Base-by-base conservation (phyloP, 2,888 invertebrate genomes). In the Lasioglossum marginatum region DNA sequence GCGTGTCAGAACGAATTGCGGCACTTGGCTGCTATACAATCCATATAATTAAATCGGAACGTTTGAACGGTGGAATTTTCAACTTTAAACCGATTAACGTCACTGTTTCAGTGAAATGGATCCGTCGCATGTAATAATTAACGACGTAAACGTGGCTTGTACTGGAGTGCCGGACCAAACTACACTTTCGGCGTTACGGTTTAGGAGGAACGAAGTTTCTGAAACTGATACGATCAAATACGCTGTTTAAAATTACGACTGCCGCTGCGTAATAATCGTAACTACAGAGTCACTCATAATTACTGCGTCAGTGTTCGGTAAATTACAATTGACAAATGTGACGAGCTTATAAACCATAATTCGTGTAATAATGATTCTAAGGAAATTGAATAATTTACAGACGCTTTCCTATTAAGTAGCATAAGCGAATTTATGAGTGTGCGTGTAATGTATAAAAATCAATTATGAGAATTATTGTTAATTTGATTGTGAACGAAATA, bases 51-150 rank as follows among this genome's bases (percentile, higher is more conserved):
- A 63, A 76, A 43, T 43, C n/a, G 2, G 19, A 14, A 10, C n/a
- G 60, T 60, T 60, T 5, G 4, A 60, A 45, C 34, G 1, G 1
- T 5, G 16, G 27, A 45, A 72, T 72, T 43, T n/a, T 4, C 10
- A 2, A 34, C 66, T 66, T 34, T 8, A 34, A 5, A 43, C 16
- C 16, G 48, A 43, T 52, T 70, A 52, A 57, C 70, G 40, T 63
- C 27, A 75, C 68, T n/a, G 43, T n/a, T 34, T 19, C 31, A 1
- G 14, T 19, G 57, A 52, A 52, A 3, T 14, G 43, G n/a, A 19
- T 57, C 52, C 43, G 71, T 43, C 12, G 19, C 27, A 71, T 34
- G 19, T 34, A 16, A 81, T 81, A 76, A 81, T 81, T 81, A 81
- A 40, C 34, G 70, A 23, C 27, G 60, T 60, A 16, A 60, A 27